Conservation (phyloP, 2,113 vertebrate species). For the Ifrita kowaldi region DNA sequence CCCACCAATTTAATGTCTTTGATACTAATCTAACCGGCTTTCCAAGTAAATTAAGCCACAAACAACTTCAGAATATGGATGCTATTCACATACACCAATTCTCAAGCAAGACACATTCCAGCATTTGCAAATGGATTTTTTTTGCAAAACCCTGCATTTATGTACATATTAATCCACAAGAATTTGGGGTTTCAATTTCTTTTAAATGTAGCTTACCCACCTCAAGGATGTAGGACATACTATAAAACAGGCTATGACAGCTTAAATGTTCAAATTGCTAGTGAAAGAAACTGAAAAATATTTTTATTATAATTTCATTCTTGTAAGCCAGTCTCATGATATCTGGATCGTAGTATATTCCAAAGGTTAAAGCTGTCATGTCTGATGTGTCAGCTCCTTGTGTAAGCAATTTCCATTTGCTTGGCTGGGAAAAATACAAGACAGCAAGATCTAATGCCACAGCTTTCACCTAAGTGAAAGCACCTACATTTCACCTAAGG, state of each 20-base stretch:
- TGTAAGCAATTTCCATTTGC: neutral
- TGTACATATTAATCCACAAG: neutral
- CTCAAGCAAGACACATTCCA: neutral
- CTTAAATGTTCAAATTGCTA: neutral
- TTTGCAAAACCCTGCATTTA: neutral
- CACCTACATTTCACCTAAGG: neutral
- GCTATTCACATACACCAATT: neutral
- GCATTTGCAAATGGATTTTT: neutral
- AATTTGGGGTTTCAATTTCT: neutral
- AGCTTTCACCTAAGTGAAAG: neutral
- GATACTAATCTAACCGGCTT: neutral
- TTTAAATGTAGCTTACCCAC: neutral
- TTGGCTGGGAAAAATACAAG: neutral
- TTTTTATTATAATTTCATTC: neutral
- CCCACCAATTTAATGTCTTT: neutral
- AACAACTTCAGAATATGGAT: neutral
- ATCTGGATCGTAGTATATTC: neutral
- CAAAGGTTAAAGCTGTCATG: slow-evolving; percentile 3
- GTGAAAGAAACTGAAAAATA: neutral
- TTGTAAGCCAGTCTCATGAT: neutral
- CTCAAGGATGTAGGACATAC: neutral
- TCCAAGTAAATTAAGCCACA: neutral
- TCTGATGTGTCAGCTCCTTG: neutral
- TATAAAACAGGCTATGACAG: neutral
- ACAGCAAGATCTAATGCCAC: neutral